phyloP scores from a whole-genome alignment of 2,113 vertebrate species.

The Hiodon alosoides region DNA sequence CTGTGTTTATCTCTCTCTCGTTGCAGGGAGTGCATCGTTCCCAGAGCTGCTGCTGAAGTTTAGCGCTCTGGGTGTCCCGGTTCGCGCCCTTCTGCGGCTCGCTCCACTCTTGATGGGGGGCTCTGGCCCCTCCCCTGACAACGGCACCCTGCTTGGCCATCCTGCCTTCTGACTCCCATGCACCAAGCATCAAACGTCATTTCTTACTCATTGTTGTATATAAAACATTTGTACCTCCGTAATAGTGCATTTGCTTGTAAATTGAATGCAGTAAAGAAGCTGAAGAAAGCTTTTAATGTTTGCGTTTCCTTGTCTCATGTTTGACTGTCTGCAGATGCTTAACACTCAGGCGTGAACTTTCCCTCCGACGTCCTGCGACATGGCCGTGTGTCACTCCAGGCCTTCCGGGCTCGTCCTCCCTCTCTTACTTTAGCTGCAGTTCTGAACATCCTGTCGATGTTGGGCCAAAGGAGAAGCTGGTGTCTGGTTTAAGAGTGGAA shows the following conservation, averaged over 20 bases:
- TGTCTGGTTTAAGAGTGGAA: no score
- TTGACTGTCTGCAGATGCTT: no score
- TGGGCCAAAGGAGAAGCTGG: no score
- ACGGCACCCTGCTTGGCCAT: slow-evolving; percentile 8
- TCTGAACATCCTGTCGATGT: no score
- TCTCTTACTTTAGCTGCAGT: no score
- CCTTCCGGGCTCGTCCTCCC: no score
- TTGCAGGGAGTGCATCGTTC: slow-evolving; percentile 72
- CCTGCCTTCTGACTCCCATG: neutral
- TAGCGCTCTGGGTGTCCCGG: slow-evolving; percentile 71
- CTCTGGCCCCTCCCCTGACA: neutral
- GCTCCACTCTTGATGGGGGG: slow-evolving; percentile 68
- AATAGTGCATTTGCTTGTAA: slow-evolving; percentile 1
- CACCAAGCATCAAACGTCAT: neutral
- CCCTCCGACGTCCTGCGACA: no score
- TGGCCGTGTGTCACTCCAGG: no score
- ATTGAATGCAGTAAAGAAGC: neutral
- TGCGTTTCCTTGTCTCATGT: no score
- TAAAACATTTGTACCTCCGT: slow-evolving; percentile 11
- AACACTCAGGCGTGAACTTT: no score
- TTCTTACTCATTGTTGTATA: slow-evolving; percentile 12
- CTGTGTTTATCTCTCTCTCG: slow-evolving; percentile 23
- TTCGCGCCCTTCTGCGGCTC: slow-evolving; percentile 78
- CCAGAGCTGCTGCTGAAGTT: slow-evolving; percentile 77
- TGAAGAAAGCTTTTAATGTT: no score